phyloP scores from a whole-genome alignment of 2,113 vertebrate species.

The Pandion haliaetus region DNA sequence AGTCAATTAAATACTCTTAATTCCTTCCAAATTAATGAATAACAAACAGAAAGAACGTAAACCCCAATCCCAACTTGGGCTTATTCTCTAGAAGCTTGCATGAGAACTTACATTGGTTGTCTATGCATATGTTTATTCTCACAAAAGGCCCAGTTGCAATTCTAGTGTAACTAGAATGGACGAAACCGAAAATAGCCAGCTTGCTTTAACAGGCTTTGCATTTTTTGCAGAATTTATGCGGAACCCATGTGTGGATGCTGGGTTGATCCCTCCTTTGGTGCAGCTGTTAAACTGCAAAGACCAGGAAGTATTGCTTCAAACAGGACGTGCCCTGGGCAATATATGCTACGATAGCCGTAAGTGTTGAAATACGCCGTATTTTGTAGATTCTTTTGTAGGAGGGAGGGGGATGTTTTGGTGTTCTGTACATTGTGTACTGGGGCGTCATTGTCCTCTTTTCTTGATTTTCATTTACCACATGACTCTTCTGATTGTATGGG shows the following conservation, averaged over 20 bases:
- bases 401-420: neutral
- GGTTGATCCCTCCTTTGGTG: constrained; percentile 91
- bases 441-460: neutral
- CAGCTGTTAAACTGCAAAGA: constrained; percentile 91
- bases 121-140: neutral
- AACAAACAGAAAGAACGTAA: neutral
- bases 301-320: constrained; percentile 96
- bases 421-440: neutral
- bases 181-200: neutral
- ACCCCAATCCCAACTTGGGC: neutral
- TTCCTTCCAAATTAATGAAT: neutral
- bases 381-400: neutral
- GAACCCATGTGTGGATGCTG: constrained; percentile 91
- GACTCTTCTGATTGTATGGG: neutral
- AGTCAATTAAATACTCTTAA: constrained; percentile 36
- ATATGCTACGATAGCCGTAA: constrained; percentile 99
- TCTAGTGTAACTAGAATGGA: neutral
- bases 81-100: neutral
- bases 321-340: constrained; percentile 96
- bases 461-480: neutral
- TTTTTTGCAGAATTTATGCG: constrained; percentile 90
- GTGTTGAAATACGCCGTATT: constrained; percentile 64
- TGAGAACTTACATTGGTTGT: neutral
- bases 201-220: neutral
- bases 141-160: neutral